Evolutionary conservation across 2,113 vertebrate genomes (phyloP), one percentile per base, ranked within the genome.

Genomic region (Menura novaehollandiae): DNA sequence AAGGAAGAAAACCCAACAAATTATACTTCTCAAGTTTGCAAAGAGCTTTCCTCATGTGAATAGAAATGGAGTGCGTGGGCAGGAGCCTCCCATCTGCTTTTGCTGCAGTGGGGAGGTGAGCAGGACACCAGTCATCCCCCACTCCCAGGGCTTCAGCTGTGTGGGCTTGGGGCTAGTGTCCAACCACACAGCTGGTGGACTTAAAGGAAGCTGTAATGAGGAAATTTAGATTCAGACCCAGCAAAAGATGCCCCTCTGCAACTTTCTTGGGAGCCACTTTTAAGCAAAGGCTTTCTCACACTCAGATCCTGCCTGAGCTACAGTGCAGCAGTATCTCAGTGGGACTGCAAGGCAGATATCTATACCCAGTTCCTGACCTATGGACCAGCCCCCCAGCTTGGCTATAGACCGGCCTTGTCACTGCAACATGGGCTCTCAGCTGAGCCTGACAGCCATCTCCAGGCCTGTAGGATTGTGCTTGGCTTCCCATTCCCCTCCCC

Each of bases 271-370:
- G 11, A 18, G 16, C 1, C 3, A 9, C 10, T 37, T 47, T 9
- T 41, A 52, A 83, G 32, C 6, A 2, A 53, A 83, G 12, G 7
- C 8, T 76, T 69, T 69, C 11, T 80, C 66, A 30, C 27, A 5
- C 27, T 47, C 44, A 18, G 27, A 24, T 53, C 14, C 44, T 43
- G 16, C 33, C 74, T 43, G 33, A 82, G 22, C 9, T 66, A 13
- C 0, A 0, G 6, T 39, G 15, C 46, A 84, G 37, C 64, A 62
- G 28, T 0, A 1, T 32, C 56, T 71, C 28, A 75, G 15, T 37
- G n/a, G 41, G 11, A 10, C 22, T 44, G 22, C 8, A 46, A n/a
- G 2, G 0, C 0, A 0, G 7, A 13, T 10, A 17, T 30, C 22
- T 62, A 69, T 44, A 62, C 32, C 11, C 10, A n/a, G 47, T n/a